A percentile compares a stretch with the other conserved stretches of the same genome.
These are phyloP conservation scores for Crypturellus tataupa DNA, from an alignment of 2,797 vertebrate genomes.

Conservation along the genomic window DNA sequence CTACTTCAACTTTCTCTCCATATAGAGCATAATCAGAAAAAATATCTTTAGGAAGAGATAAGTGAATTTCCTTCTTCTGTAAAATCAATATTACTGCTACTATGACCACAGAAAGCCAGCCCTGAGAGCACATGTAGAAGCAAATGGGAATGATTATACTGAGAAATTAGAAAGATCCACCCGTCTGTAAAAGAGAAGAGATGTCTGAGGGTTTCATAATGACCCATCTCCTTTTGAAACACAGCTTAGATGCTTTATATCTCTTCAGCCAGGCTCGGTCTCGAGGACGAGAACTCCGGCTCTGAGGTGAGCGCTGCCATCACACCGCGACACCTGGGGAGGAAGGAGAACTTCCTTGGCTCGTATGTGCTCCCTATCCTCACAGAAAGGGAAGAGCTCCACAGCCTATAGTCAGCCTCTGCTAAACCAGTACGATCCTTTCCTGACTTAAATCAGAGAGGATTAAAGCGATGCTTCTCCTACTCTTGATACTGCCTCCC, in stretches of 20 bases:
- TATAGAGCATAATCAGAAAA: not conserved
- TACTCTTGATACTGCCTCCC: not conserved
- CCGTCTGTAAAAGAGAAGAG: not conserved
- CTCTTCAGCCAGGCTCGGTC: not conserved
- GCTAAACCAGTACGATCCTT: not conserved
- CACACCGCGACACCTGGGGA: not conserved
- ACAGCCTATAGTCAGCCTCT: not conserved
- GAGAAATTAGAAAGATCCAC: not conserved
- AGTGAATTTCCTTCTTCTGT: not conserved
- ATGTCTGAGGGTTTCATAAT: not conserved
- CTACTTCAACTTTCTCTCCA: constrained; percentile 25
- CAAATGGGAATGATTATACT: not conserved
- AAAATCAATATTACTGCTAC: not conserved
- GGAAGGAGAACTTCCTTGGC: not conserved
- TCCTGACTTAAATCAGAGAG: not conserved
- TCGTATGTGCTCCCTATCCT: not conserved
- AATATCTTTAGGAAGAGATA: not conserved
- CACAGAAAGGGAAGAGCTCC: not conserved
- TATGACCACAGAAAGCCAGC: not conserved
- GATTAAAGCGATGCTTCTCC: not conserved
- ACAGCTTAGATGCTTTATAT: not conserved
- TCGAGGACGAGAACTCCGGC: not conserved
- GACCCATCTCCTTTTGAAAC: not conserved
- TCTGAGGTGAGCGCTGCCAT: not conserved
- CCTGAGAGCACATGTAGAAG: not conserved